phyloP scores from a whole-genome alignment of 2,888 invertebrate species.

The Lysandra coridon region DNA sequence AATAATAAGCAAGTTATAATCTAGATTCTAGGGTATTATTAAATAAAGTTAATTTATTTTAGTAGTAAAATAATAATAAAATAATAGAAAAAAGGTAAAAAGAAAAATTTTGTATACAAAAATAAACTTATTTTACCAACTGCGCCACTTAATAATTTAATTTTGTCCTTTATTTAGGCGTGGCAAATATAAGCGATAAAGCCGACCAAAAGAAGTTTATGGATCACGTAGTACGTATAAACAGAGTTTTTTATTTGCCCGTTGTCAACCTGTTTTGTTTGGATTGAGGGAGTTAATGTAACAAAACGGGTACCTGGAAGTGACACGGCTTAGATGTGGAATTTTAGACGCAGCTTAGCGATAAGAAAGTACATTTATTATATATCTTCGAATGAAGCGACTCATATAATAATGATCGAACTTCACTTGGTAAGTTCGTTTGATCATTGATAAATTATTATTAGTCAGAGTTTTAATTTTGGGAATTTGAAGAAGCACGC shows the following conservation, averaged over 20 bases:
- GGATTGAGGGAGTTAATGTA: constrained; percentile 52
- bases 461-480: no score
- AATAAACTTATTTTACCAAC: neutral
- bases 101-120: neutral
- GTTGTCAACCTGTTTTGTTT: constrained; percentile 62
- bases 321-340: constrained; percentile 44
- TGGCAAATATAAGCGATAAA: constrained; percentile 23
- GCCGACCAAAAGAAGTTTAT: constrained; percentile 56
- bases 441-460: no score
- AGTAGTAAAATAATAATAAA: no score
- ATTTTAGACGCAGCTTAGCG: neutral
- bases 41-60: no score
- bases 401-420: no score
- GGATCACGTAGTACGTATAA: constrained; percentile 49
- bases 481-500: no score
- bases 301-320: constrained; percentile 55
- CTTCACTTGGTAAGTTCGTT: no score
- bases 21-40: no score
- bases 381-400: no score
- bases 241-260: constrained; percentile 61
- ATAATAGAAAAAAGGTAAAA: no score
- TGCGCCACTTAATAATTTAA: neutral
- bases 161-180: neutral
- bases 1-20: no score
- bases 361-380: neutral